Evolutionary conservation across 1,140 invertebrate species (phyloP).

Genomic region (Drosophila miranda): DNA sequence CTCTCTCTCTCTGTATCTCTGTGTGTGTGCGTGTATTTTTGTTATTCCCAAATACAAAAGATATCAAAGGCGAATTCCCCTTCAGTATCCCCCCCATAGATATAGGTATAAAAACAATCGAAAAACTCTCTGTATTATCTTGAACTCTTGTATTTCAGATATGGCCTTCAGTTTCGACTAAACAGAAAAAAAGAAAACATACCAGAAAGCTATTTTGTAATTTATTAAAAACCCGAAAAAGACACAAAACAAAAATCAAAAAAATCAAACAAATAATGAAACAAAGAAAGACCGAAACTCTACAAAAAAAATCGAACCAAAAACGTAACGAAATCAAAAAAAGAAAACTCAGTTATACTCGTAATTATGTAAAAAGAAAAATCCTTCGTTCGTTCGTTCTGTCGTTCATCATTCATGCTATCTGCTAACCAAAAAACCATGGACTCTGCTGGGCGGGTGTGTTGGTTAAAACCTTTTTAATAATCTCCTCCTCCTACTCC

Average conservation of each 20-base stretch:
- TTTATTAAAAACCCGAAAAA: conserved; percentile 49
- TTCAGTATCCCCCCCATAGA: conserved; percentile 14
- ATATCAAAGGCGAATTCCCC: conserved; percentile 3
- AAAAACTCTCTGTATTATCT: conserved; percentile 68
- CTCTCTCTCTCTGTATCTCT: conserved; percentile 20
- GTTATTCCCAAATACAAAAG: not conserved
- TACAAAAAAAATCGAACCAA: conserved; percentile 44
- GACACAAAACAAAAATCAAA: conserved; percentile 23
- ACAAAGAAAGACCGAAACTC: conserved; percentile 54
- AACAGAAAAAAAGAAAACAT: conserved; percentile 37
- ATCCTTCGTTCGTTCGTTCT: conserved; percentile 2
- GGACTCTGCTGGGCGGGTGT: conserved; percentile 51
- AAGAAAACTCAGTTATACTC: conserved; percentile 42
- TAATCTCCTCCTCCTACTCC: not conserved
- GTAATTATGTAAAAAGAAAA: conserved; percentile 25
- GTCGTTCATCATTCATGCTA: conserved; percentile 39
- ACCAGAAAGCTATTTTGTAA: conserved; percentile 69
- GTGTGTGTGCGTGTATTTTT: conserved; percentile 53
- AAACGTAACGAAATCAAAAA: conserved; percentile 63
- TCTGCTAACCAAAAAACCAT: conserved; percentile 38
- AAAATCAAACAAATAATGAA: conserved; percentile 35
- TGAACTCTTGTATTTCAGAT: conserved; percentile 82
- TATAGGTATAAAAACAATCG: conserved; percentile 32
- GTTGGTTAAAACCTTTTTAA: conserved; percentile 43
- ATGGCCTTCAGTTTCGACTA: conserved; percentile 82